Evolutionary conservation across 1,140 invertebrate genomes (phyloP), one percentile per base, ranked within the genome.

Genomic region (Coptotermes formosanus): DNA sequence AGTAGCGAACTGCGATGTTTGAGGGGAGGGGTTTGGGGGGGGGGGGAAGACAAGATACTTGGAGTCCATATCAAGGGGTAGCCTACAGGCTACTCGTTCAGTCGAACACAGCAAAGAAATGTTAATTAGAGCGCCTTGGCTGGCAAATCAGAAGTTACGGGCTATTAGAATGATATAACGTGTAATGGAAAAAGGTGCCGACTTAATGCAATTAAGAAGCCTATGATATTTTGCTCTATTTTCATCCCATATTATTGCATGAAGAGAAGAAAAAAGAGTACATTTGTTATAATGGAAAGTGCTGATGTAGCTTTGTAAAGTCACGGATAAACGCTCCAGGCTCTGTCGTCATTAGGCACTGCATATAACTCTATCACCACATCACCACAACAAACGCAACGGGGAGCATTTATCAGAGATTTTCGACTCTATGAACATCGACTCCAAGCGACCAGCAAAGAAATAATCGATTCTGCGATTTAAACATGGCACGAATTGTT

Each of bases 131-230:
- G 64, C 25, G 14, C 64, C 25, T 75, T 75, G 25, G 64, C 25
- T 75, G 64, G 64, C 64, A 75, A 75, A 75, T 75, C 64, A 75
- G 25, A 75, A 75, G 64, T 75, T 75, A 75, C n/a, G n/a, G 64
- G 9, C 64, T 75, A 75, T 75, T 75, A 75, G 25, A 75, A 30
- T 30, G 64, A 75, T 75, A 75, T 30, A 8, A 75, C 25, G 25
- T 30, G 7, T 30, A 75, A 30, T 75, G 14, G 3, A 30, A 75
- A 75, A 14, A 25, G n/a, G 64, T 14, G 64, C 64, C 64, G 64
- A 75, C 64, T 75, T 75, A 75, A 75, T 75, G n/a, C 11, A 75
- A 75, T 75, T 75, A 75, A 3, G 11, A n/a, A 30, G 59, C 12
- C 7, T 19, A 59, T 3, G 59, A 64, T 64, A 25, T 64, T n/a